These are phyloP conservation scores for Pocota personata DNA, from an alignment of 2,888 invertebrate species.

Conservation along the genomic window DNA sequence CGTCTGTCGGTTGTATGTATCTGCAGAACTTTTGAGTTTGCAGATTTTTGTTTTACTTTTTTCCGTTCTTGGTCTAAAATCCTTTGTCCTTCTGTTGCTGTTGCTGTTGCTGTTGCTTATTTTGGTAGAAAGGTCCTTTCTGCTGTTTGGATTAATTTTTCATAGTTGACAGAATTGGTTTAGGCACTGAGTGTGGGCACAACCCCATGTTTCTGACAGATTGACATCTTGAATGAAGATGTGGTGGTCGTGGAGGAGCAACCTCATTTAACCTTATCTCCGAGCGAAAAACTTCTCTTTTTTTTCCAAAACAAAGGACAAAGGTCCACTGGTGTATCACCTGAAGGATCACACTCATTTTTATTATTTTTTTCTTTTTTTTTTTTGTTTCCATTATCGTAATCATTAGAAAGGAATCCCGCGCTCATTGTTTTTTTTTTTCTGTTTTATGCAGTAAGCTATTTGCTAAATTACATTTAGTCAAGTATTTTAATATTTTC, in stretches of 20 bases:
- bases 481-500: constrained; percentile 58
- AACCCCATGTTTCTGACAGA: constrained; percentile 37
- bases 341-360: constrained; percentile 17
- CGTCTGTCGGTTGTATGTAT: constrained; percentile 60
- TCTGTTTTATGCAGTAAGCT: neutral
- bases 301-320: neutral
- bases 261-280: constrained; percentile 13
- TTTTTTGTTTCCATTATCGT: neutral
- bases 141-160: constrained; percentile 52
- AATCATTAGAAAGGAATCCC: constrained; percentile 18
- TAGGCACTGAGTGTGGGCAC: constrained; percentile 15
- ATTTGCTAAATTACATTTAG: constrained; percentile 47
- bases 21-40: constrained; percentile 59
- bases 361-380: neutral
- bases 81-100: constrained; percentile 44
- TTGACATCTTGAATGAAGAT: constrained; percentile 54
- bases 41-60: constrained; percentile 38
- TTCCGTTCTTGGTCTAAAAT: constrained; percentile 1
- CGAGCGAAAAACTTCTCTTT: neutral
- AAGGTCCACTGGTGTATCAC: constrained; percentile 5
- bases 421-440: neutral
- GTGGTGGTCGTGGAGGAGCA: neutral
- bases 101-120: constrained; percentile 44
- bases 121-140: constrained; percentile 16
- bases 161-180: constrained; percentile 57